Conservation (phyloP, 2,888 invertebrate species). For the Masnerella sp. region DNA sequence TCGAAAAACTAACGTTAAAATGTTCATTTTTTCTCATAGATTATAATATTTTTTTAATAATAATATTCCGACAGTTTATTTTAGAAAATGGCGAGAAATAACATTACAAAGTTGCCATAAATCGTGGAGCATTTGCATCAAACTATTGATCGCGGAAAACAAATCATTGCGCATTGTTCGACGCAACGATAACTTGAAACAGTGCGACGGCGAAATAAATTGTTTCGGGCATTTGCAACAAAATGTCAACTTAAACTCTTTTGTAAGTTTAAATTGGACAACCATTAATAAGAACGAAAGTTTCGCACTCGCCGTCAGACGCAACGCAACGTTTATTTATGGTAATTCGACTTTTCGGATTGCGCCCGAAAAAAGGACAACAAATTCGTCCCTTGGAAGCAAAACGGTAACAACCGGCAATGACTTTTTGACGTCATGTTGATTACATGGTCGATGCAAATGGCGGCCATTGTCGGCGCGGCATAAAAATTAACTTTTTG, state of each 20-base stretch:
- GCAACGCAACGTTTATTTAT: constrained; percentile 42
- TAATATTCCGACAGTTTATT: too few relatives aligned
- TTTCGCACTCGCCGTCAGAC: constrained; percentile 26
- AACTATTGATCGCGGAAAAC: constrained; percentile 36
- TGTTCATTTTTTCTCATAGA: too few relatives aligned
- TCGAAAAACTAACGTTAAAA: too few relatives aligned
- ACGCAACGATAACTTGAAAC: constrained; percentile 28
- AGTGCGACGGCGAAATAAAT: constrained; percentile 32
- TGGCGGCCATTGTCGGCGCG: constrained; percentile 20
- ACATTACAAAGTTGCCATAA: constrained; percentile 16
- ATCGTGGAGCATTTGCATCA: constrained; percentile 11
- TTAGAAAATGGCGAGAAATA: constrained; percentile 5
- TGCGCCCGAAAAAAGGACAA: neutral
- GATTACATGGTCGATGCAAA: constrained; percentile 40
- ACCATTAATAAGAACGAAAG: constrained; percentile 46
- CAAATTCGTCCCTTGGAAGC: constrained; percentile 32
- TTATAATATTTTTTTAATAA: too few relatives aligned
- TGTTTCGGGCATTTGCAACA: constrained; percentile 44
- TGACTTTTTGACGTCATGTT: constrained; percentile 16
- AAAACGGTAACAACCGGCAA: constrained; percentile 29
- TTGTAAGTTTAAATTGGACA: constrained; percentile 50
- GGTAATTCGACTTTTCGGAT: constrained; percentile 47
- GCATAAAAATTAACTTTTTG: constrained; percentile 49
- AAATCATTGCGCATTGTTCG: constrained; percentile 41
- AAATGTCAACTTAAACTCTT: constrained; percentile 52